phyloP scores from a whole-genome alignment of 2,113 vertebrate genomes.

The Brachirus orientalis region DNA sequence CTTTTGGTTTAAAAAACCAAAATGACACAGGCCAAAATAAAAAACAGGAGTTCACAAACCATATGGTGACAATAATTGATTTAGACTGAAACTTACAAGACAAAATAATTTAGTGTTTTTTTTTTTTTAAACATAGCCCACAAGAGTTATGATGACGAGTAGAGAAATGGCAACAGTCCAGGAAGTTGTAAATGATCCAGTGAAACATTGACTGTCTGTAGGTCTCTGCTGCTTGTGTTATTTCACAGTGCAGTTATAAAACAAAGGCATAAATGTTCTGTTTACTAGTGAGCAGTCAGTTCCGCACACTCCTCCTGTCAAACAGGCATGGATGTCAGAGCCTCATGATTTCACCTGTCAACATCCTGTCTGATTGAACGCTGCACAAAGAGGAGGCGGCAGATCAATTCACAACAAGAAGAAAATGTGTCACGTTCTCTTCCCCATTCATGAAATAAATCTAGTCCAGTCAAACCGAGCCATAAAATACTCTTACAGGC shows the following conservation, averaged over 20 bases:
- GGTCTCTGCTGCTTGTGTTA: background rate
- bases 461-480: background rate
- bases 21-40: no score
- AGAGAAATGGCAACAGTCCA: background rate
- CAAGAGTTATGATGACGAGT: background rate
- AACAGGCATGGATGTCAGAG: background rate
- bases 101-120: background rate
- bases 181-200: background rate
- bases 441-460: background rate
- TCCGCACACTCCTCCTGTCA: background rate
- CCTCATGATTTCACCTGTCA: slow-evolving; percentile 1
- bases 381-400: background rate
- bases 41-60: no score
- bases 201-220: background rate
- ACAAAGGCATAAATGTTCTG: background rate
- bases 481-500: background rate
- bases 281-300: background rate
- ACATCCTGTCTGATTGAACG: background rate
- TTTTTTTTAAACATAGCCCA: no score
- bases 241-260: background rate
- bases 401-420: background rate
- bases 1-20: no score
- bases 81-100: background rate
- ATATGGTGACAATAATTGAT: no score
- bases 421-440: background rate